Base-by-base conservation (phyloP, 2,888 invertebrate genomes). In the Agonopterix subpropinquella region DNA sequence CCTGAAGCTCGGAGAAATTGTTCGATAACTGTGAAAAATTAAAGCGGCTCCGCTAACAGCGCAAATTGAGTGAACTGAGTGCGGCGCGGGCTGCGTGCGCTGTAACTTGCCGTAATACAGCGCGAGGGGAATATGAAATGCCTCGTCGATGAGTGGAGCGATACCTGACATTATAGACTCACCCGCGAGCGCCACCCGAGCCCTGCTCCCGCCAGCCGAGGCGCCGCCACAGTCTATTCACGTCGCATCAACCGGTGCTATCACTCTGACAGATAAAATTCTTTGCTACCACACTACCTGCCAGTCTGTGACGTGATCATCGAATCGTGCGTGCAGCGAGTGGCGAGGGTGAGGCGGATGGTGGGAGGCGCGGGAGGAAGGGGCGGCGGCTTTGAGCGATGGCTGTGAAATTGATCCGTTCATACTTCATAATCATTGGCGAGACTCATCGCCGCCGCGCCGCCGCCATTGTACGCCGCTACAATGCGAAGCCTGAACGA, bases 11-110 rank as follows among this genome's bases (percentile, higher is more conserved):
- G 54, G 64, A 62, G 51, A 65, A 68, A 77, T 76, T 80, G 81
- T 76, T 80, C 81, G 75, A 79, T 81, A 77, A 72, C 82, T 76
- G 85, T 80, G 83, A 82, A 84, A 81, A 82, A 84, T 82, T 61
- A 77, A 74, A 70, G 70, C 68, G 48, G 66, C 65, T 52, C 58
- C 64, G 73, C 71, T 84, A 83, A 83, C 80, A 58, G 71, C 64
- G 70, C 77, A 85, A 86, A 86, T 86, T 84, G 80, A 86, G 84
- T 84, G 82, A 75, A 77, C 68, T 9, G 39, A 39, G 39, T n/a
- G 39, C 39, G 10, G 35, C 10, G 35, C 35, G 44, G 28, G 44
- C 39, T 39, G 39, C 39, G 39, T 39, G n/a, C 11, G 39, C 39
- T n/a, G n/a, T 11, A 39, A 11, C 39, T n/a, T 11, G 39, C 39